Conservation (phyloP, 2,888 invertebrate genomes). For the Hymenopus coronatus region DNA sequence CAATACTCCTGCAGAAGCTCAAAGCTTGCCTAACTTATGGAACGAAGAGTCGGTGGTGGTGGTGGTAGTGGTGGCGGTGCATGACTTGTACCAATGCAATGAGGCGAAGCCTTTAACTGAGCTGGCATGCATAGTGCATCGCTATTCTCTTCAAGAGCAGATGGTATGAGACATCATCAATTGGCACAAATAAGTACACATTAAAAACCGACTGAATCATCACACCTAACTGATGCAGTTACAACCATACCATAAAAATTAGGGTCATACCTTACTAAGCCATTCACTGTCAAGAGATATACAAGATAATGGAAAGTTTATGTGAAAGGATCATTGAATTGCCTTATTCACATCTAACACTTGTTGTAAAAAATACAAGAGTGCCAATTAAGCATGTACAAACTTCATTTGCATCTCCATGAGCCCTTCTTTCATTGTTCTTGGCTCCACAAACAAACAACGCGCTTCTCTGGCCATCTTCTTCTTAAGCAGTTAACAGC, state of each 20-base stretch:
- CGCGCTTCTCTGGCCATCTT: neutral
- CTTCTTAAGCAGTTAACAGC: neutral
- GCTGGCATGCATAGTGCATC: slow-evolving; percentile 9
- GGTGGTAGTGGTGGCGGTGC: slow-evolving; percentile 7
- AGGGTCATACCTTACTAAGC: neutral
- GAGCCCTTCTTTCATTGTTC: neutral
- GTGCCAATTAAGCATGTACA: slow-evolving; percentile 22
- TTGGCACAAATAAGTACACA: slow-evolving; percentile 31
- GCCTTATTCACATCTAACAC: slow-evolving; percentile 20
- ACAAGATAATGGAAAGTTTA: slow-evolving; percentile 14
- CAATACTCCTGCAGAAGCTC: slow-evolving; percentile 20
- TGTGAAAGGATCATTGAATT: neutral
- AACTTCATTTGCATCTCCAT: slow-evolving; percentile 3
- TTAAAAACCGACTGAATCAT: slow-evolving; percentile 18
- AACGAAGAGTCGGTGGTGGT: slow-evolving; percentile 7
- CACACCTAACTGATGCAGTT: neutral
- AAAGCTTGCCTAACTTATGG: slow-evolving; percentile 19
- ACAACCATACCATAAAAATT: slow-evolving; percentile 1
- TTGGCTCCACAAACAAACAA: neutral
- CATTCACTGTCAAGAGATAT: slow-evolving; percentile 10
- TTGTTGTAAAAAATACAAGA: slow-evolving; percentile 14
- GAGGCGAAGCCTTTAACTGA: slow-evolving; percentile 3
- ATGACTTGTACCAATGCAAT: neutral
- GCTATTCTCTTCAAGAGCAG: neutral
- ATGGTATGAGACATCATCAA: neutral